Evolutionary conservation across 2,888 invertebrate species (phyloP), one percentile per base, ranked within the genome.

Genomic region (Cremastinae sp.): DNA sequence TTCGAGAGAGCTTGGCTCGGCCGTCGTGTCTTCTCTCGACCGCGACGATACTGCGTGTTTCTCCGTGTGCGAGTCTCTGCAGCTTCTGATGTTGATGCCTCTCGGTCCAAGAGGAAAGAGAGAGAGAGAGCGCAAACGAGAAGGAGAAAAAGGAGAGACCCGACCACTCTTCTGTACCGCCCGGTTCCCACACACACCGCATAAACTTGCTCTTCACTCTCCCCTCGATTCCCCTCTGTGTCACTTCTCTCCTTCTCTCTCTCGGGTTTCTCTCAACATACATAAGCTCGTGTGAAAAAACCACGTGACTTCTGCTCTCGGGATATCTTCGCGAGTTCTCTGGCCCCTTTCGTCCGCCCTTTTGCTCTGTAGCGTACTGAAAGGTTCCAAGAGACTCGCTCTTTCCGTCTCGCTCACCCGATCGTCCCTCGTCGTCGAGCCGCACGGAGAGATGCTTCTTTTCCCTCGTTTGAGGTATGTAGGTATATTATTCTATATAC

Each of bases 401-500:
- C 22, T n/a, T n/a, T n/a, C 18, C 22, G 43, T 12, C 7, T 18
- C 14, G 41, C 61, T 43, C 16, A 22, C 64, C 35, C 51, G 16
- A 9, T 22, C 55, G 53, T 47, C 41, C 47, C 69, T 74, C 79
- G 76, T 77, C 59, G 58, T 58, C 74, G 76, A 65, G 74, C 75
- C 49, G 62, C 59, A 51, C 62, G 43, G 58, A 74, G 28, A 71
- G 70, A 74, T 65, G 70, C 73, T 73, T 61, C 47, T 78, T 69
- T 71, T 75, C 49, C 55, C 51, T 75, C 83, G 12, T 49, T 53
- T 59, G 51, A 16, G 18, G 8, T 35, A 16, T 45, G 83, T 84
- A 83, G 82, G 84, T 86, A 83, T 85, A 74, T 64, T 28, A 3
- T 10, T 49, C 28, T 53, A 59, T 58, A 43, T 62, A 39, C 9